Evolutionary conservation across 2,113 vertebrate species (phyloP).

Genomic region (Tautogolabrus adspersus): DNA sequence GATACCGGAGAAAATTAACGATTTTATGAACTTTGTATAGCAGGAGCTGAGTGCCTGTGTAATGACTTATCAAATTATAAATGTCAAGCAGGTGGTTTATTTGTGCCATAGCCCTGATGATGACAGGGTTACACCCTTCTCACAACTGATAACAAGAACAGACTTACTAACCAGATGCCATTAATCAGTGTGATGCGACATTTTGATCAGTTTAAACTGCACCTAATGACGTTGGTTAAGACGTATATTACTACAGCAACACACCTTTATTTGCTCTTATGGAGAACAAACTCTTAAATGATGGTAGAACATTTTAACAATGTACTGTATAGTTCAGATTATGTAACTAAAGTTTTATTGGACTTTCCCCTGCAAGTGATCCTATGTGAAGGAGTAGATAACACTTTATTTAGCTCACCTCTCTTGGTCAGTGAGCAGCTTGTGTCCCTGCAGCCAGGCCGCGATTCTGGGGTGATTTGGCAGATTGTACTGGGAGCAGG

Average conservation of each 20-base stretch:
- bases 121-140: neutral
- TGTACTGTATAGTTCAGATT: neutral
- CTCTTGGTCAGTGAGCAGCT: conserved; percentile 87
- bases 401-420: conserved; percentile 78
- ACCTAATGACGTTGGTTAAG: neutral
- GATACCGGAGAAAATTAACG: no score
- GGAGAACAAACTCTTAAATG: no score
- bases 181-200: neutral
- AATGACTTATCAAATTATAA: neutral
- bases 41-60: no score
- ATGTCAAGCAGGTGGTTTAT: neutral
- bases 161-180: neutral
- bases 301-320: neutral
- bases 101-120: neutral
- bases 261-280: neutral
- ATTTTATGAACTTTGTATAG: no score
- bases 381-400: neutral
- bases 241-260: neutral
- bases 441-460: conserved; percentile 80
- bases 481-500: conserved; percentile 84
- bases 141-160: neutral
- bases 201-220: neutral
- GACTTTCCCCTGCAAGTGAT: neutral
- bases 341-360: conserved; percentile 1
- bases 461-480: conserved; percentile 73